phyloP scores from a whole-genome alignment of 2,797 vertebrate species.

The Streptopelia turtur region DNA sequence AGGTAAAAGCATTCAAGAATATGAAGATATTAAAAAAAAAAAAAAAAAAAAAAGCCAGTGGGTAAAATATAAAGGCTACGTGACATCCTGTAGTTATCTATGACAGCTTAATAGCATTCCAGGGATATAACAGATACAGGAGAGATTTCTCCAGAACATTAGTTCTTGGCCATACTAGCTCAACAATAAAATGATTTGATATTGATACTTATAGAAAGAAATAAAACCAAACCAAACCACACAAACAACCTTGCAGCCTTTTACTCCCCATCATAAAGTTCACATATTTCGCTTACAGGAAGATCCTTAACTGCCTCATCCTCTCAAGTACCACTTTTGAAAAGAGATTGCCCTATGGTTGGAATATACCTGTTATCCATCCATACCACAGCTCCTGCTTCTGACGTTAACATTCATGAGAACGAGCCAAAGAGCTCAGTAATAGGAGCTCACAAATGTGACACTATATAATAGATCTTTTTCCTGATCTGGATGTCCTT shows the following conservation, averaged over 20 bases:
- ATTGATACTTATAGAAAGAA: not conserved
- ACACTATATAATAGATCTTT: not conserved
- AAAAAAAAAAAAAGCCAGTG: not conserved
- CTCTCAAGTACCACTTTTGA: not conserved
- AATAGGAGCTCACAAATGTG: not conserved
- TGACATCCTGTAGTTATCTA: not conserved
- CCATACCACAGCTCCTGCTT: not conserved
- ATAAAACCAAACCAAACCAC: no score
- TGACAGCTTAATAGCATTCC: slow-evolving; percentile 13
- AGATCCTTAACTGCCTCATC: not conserved
- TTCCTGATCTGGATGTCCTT: not conserved
- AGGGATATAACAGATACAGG: not conserved
- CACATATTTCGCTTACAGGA: not conserved
- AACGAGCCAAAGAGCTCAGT: not conserved
- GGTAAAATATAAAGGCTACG: not conserved
- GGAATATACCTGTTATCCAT: not conserved
- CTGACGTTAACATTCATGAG: not conserved
- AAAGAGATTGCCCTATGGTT: not conserved
- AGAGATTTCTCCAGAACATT: not conserved
- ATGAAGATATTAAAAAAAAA: not conserved
- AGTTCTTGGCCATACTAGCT: not conserved
- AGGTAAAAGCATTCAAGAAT: not conserved
- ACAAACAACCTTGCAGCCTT: not conserved
- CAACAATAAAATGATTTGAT: not conserved
- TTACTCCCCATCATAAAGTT: not conserved